Evolutionary conservation across 2,888 invertebrate species (phyloP).

Genomic region (Drosophila meridionalis): DNA sequence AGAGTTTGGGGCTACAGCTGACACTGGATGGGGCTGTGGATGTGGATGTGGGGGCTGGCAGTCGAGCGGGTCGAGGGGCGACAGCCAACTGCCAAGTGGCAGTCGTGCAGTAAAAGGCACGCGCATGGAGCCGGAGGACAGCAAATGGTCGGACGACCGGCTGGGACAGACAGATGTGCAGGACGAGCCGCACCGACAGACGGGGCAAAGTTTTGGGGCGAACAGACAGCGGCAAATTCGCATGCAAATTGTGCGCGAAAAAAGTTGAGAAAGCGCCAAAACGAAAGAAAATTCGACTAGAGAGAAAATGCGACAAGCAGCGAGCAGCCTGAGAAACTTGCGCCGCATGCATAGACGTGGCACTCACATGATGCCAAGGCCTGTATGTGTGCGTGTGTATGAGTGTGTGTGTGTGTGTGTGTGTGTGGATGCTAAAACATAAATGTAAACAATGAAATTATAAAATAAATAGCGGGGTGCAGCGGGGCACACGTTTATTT

Average conservation of each 20-base stretch:
- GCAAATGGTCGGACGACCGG: slow-evolving; percentile 51
- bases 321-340: slow-evolving; percentile 40
- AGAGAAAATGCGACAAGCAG: slow-evolving; percentile 7
- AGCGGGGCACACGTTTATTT: slow-evolving; percentile 27
- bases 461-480: slow-evolving; percentile 64
- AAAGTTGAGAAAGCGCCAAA: slow-evolving; percentile 68
- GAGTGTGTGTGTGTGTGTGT: slow-evolving; percentile 18
- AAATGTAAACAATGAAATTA: slow-evolving; percentile 81
- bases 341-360: slow-evolving; percentile 19
- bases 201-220: slow-evolving; percentile 48
- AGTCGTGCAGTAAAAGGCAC: slow-evolving; percentile 78
- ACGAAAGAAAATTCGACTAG: slow-evolving; percentile 50
- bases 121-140: slow-evolving; percentile 62
- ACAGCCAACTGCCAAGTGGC: slow-evolving; percentile 64
- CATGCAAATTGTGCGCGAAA: slow-evolving; percentile 81
- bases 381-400: not conserved
- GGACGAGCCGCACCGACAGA: slow-evolving; percentile 16
- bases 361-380: slow-evolving; percentile 36
- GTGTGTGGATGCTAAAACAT: slow-evolving; percentile 53
- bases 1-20: not conserved
- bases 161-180: slow-evolving; percentile 27
- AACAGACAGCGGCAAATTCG: slow-evolving; percentile 77
- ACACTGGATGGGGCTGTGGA: not conserved
- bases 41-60: not conserved
- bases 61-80: slow-evolving; percentile 1